Evolutionary conservation across 2,888 invertebrate genomes (phyloP), one percentile per base, ranked within the genome.

Genomic region (Neria commutata): DNA sequence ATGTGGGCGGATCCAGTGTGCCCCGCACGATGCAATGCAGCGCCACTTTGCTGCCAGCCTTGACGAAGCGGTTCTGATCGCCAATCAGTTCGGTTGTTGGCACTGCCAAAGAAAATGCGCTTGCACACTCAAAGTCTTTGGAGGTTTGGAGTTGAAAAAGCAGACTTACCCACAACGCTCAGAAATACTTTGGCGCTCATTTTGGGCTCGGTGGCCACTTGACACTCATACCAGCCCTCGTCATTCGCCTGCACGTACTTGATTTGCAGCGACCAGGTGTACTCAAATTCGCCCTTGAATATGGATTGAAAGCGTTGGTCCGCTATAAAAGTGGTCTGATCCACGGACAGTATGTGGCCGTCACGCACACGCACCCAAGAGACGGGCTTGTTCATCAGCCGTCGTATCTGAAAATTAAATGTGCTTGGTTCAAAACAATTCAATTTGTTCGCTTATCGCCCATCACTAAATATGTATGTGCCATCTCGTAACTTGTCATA

Each of bases 181-280:
- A 95, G 88, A 77, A 90, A 89, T 78, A 95, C 91, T 83, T 92
- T 91, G 84, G 93, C 92, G 83, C 94, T 94, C 88, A 92, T 91
- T 85, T 95, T 95, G 72, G 95, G 94, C 82, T 94, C 94, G 62
- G 94, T 94, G 83, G 93, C 92, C 76, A 94, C 92, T 87, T 95
- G 95, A 82, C 94, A 95, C 85, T 95, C 95, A 83, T 95, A 95
- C 80, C 91, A 87, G 67, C 95, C 95, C 66, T 91, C 91, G 83
- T 95, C 95, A 64, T 89, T 86, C 61, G 89, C 87, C 80, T 92
- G 91, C 67, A 92, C 93, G 83, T 92, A 94, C 83, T 93, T 94
- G 73, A 91, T 90, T 86, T 94, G 93, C 66, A 95, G 83, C 14
- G 93, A 94, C 94, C 95, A 95, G 19, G 74, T 76, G 67, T 92